Base-by-base conservation (phyloP, 1,140 invertebrate genomes). In the Bombus fervidus region DNA sequence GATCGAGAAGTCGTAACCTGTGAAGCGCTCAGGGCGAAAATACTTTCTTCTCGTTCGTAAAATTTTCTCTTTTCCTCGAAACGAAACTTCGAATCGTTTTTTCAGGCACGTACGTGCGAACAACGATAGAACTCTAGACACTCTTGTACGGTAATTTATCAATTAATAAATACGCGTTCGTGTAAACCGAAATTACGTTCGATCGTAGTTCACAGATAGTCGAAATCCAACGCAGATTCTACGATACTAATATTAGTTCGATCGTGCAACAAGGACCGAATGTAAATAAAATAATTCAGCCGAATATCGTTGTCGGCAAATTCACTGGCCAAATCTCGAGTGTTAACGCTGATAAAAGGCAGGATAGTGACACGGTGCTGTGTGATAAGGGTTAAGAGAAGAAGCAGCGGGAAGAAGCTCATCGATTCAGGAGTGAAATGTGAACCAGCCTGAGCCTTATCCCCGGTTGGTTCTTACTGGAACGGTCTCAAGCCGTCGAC, bases 1-100 rank as follows among this genome's bases (percentile, higher is more conserved):
- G 59, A 90, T 87, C 76, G 77, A 71, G 12, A 81, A 86, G 66
- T 86, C 83, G 59, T 73, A 75, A 86, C 39, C 62, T 66, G 41
- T 2, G 66, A 57, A 86, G 80, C 72, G 12, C 59, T 13, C 9
- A 34, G 6, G 31, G 37, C 18, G 18, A 53, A 62, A 77, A 57
- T 28, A 6, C 57, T 43, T 69, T 66, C 18, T 3, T 31, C n/a
- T 18, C 5, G 5, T 31, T 2, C n/a, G n/a, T 4, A 6, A 31
- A 66, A 66, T 31, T 34, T 31, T 34, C n/a, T 13, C 47, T 18
- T 31, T 18, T 66, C 13, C 15, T 12, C 0, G 10, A n/a, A 62
- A n/a, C 59, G 28, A 62, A 62, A 62, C 59, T 62, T 8, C 0
- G 1, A 22, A 53, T 22, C 47, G 47, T 53, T 53, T 53, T 18